phyloP scores from a whole-genome alignment of 23 tunicate genomes.

The Corella eumyota region DNA sequence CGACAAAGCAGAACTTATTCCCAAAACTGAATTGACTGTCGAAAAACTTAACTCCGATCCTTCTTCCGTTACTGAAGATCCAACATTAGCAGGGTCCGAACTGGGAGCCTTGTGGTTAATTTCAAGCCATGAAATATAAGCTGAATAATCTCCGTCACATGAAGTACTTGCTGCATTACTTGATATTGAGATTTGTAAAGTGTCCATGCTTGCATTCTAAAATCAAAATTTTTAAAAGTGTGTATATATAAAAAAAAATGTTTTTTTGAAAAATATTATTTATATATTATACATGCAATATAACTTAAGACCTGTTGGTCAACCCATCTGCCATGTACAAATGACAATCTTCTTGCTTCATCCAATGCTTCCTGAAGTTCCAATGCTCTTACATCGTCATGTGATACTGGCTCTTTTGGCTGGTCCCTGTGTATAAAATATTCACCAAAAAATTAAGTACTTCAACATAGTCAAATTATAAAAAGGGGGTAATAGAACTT shows the following conservation, averaged over 20 bases:
- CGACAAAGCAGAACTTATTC: constrained; percentile 44
- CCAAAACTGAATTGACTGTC: constrained; percentile 9
- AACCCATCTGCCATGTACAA: constrained; percentile 84
- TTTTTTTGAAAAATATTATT: background rate
- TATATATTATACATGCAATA: background rate
- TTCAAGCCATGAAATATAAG: constrained; percentile 53
- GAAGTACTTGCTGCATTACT: constrained; percentile 42
- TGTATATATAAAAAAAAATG: background rate
- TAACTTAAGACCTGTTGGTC: constrained; percentile 50
- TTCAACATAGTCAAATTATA: no score
- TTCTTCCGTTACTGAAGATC: constrained; percentile 7
- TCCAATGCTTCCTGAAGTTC: constrained; percentile 51
- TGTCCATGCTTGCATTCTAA: constrained; percentile 36
- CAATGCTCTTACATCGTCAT: background rate
- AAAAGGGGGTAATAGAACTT: no score
- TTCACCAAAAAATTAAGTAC: no score
- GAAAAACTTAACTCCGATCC: background rate
- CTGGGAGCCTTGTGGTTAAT: constrained; percentile 16
- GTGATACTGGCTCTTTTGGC: background rate
- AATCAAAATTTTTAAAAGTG: background rate
- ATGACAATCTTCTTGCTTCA: constrained; percentile 57
- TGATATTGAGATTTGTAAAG: constrained; percentile 44
- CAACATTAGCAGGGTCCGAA: constrained; percentile 23
- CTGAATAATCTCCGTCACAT: constrained; percentile 65
- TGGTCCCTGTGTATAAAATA: background rate